Conservation (phyloP, 2,888 invertebrate species). For the Chymomyza amoena region DNA sequence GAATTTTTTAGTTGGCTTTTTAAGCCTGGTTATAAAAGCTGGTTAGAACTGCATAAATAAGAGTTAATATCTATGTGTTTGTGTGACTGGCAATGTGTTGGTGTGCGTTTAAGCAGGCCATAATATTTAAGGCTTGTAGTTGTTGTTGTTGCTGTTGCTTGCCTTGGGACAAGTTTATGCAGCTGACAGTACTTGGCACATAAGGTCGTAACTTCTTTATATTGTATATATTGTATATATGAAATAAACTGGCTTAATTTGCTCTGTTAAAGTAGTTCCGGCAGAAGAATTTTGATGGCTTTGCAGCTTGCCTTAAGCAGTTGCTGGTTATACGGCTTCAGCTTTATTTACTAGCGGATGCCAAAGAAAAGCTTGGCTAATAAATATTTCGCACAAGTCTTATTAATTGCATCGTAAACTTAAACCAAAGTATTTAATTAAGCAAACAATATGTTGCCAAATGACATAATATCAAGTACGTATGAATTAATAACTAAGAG, state of each 20-base stretch:
- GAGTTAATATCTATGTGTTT: not conserved
- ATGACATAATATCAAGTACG: not conserved
- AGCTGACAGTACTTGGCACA: slow-evolving; percentile 56
- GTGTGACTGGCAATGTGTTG: not conserved
- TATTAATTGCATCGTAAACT: not conserved
- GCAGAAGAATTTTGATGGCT: not conserved
- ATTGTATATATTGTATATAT: no score
- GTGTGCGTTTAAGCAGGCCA: slow-evolving; percentile 29
- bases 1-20: slow-evolving; percentile 33
- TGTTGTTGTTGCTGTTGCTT: not conserved
- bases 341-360: not conserved
- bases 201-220: not conserved
- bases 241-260: not conserved
- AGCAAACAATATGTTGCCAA: not conserved
- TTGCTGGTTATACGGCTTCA: not conserved
- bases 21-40: slow-evolving; percentile 44
- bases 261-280: not conserved
- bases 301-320: slow-evolving; percentile 1
- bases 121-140: slow-evolving; percentile 32
- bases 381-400: not conserved
- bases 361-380: no score
- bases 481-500: not conserved
- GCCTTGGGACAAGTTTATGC: not conserved
- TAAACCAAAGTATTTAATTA: not conserved
- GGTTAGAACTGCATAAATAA: slow-evolving; percentile 59